Percentiles rank a stretch among this genome's conserved stretches.
Evolutionary conservation across 2,797 vertebrate genomes (phyloP).

Genomic region (Taenioides sp.): DNA sequence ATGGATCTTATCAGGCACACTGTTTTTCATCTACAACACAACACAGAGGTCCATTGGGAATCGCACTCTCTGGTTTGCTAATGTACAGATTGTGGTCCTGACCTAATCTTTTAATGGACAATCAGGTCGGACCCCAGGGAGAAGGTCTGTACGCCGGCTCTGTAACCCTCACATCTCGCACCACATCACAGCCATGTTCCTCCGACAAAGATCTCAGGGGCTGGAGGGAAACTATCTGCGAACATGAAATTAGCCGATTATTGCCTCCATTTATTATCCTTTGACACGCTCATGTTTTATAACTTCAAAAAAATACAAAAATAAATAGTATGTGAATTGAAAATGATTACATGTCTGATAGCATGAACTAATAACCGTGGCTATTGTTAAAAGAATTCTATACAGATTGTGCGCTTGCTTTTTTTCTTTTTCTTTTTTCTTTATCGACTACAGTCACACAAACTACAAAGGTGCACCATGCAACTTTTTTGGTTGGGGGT

Average conservation of each 20-base stretch:
- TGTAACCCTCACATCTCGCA: background rate
- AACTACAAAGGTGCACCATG: no score
- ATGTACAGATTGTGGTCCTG: background rate
- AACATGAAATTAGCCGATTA: no score
- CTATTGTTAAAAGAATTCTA: no score
- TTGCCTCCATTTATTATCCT: no score
- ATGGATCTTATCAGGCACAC: background rate
- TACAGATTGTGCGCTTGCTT: no score
- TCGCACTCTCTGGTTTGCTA: background rate
- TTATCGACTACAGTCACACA: no score
- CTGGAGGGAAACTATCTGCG: background rate
- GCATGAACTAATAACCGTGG: no score
- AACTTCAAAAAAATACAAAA: no score
- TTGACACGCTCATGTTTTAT: no score
- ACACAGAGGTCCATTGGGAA: background rate
- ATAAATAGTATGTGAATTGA: background rate
- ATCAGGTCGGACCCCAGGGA: conserved; percentile 6
- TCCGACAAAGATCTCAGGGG: background rate
- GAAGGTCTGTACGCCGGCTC: background rate
- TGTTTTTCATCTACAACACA: background rate
- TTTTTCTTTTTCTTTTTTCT: no score
- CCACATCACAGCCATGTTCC: background rate
- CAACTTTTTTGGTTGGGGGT: no score
- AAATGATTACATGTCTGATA: background rate
- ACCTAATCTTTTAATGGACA: conserved; percentile 10